Conservation (phyloP, 1,140 invertebrate genomes). For the Hycleus phaleratus region DNA sequence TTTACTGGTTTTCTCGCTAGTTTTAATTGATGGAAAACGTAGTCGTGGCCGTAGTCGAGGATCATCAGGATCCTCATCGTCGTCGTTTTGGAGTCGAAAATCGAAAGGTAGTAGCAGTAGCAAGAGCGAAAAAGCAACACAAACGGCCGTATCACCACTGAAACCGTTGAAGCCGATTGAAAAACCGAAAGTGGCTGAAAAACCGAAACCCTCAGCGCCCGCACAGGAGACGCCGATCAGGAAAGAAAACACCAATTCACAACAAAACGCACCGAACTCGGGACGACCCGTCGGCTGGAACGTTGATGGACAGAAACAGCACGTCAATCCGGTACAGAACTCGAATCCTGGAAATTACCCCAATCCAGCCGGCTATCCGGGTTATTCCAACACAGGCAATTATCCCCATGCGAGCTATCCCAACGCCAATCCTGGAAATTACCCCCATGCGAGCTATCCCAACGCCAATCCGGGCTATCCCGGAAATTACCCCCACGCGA, state of each 20-base stretch:
- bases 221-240: background rate
- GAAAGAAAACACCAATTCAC: background rate
- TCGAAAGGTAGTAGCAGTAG: too few species aligned
- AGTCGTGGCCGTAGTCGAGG: constrained; percentile 1
- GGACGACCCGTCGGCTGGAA: constrained; percentile 2
- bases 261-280: background rate
- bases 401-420: too few species aligned
- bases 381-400: background rate
- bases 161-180: too few species aligned
- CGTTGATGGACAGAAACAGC: background rate
- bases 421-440: background rate
- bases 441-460: background rate
- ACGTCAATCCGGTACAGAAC: background rate
- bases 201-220: background rate
- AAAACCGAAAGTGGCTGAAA: background rate
- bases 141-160: background rate
- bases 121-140: background rate
- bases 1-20: background rate
- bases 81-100: background rate
- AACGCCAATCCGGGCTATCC: background rate
- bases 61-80: background rate
- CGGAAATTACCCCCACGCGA: background rate
- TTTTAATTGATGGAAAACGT: background rate
- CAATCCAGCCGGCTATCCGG: background rate
- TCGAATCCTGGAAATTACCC: background rate